Conservation (phyloP, 2,888 invertebrate species). For the Troides oblongomaculatus region DNA sequence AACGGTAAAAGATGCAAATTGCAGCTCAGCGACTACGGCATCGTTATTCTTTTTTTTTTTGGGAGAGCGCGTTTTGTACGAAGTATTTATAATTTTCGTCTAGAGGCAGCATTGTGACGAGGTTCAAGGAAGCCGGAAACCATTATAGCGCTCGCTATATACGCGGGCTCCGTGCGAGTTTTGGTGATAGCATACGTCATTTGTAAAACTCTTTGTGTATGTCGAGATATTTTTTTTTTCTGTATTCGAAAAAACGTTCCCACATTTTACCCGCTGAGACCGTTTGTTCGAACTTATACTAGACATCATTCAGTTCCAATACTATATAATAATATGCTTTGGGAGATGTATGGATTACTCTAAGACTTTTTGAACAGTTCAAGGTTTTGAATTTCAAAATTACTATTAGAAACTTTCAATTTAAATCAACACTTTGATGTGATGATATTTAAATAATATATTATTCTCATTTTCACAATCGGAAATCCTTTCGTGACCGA, state of each 20-base stretch:
- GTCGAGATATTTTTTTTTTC: slow-evolving; percentile 30
- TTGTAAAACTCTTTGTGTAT: slow-evolving; percentile 44
- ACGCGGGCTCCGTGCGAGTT: slow-evolving; percentile 60
- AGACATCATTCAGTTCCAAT: not conserved
- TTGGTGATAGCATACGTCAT: slow-evolving; percentile 48
- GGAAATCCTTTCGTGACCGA: no score
- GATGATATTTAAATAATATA: no score
- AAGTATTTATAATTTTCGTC: slow-evolving; percentile 64
- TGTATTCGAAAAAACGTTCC: slow-evolving; percentile 18
- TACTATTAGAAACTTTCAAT: no score
- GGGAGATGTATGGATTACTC: no score
- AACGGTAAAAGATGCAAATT: slow-evolving; percentile 31
- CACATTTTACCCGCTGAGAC: not conserved
- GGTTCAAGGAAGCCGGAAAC: slow-evolving; percentile 70
- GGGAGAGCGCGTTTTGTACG: slow-evolving; percentile 36
- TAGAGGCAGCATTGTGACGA: slow-evolving; percentile 58
- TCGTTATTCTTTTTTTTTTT: slow-evolving; percentile 50
- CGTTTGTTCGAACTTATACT: not conserved
- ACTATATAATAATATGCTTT: no score
- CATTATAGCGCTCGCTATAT: slow-evolving; percentile 68
- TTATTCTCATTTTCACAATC: no score
- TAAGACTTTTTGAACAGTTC: no score
- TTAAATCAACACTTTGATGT: no score
- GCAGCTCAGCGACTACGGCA: slow-evolving; percentile 33
- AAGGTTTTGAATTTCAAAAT: no score